A percentile compares a stretch with the other conserved stretches of the same genome.
Conservation (phyloP, 2,113 vertebrate species). For the Rhodinocichla rosea region DNA sequence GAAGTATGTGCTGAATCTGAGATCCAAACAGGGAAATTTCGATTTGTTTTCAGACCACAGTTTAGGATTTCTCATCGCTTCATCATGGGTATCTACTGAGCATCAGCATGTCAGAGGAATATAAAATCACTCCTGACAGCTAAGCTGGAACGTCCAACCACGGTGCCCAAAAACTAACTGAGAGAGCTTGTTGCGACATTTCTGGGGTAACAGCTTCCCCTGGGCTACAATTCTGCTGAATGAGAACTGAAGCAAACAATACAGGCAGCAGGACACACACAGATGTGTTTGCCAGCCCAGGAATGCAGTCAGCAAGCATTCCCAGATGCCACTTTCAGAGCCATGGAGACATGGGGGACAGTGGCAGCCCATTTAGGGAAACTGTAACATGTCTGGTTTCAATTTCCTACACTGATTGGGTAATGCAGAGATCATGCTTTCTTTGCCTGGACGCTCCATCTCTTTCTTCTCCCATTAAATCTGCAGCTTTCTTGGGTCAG, state of each 20-base stretch:
- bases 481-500: conserved; percentile 44
- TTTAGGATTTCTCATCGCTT: conserved; percentile 3
- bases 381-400: conserved; percentile 26
- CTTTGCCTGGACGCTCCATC: neutral
- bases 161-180: neutral
- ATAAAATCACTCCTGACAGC: conserved; percentile 53
- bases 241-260: conserved; percentile 62
- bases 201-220: conserved; percentile 64
- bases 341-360: neutral
- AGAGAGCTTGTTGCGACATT: conserved; percentile 51
- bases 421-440: neutral
- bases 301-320: conserved; percentile 31
- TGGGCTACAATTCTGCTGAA: conserved; percentile 49
- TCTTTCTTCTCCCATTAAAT: conserved; percentile 33
- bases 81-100: neutral
- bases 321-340: conserved; percentile 26
- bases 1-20: neutral
- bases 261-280: conserved; percentile 51
- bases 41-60: neutral
- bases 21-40: neutral
- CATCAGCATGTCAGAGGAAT: neutral
- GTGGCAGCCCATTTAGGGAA: conserved; percentile 30
- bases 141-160: conserved; percentile 42
- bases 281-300: conserved; percentile 12
- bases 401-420: conserved; percentile 4